Percentiles rank a stretch among this genome's conserved stretches.
Conservation (phyloP, 2,888 invertebrate species). For the Polia nebulosa region DNA sequence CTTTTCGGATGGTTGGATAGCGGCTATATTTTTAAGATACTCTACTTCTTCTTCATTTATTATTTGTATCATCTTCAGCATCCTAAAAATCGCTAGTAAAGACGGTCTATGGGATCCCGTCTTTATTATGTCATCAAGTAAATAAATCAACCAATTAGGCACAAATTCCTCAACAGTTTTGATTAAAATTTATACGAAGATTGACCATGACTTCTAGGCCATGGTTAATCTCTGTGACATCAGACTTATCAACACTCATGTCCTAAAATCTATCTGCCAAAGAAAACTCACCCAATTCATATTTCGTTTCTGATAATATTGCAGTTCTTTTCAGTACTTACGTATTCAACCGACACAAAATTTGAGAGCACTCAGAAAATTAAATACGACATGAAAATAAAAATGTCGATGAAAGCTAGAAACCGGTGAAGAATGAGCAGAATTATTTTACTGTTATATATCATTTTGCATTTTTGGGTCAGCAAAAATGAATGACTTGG, state of each 20-base stretch:
- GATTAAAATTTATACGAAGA: constrained; percentile 45
- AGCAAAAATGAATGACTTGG: background rate
- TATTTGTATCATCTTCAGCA: background rate
- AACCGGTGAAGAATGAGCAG: constrained; percentile 5
- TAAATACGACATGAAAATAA: constrained; percentile 9
- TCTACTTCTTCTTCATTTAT: constrained; percentile 9
- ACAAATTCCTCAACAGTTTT: constrained; percentile 36
- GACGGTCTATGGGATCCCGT: background rate
- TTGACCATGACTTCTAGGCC: constrained; percentile 50
- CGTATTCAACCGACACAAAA: constrained; percentile 1
- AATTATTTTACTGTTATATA: constrained; percentile 33
- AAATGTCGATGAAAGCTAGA: constrained; percentile 25
- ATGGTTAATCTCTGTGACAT: constrained; percentile 46
- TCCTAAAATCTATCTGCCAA: constrained; percentile 3
- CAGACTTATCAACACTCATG: constrained; percentile 2
- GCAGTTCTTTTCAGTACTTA: background rate
- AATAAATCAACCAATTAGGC: constrained; percentile 37
- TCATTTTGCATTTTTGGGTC: constrained; percentile 28
- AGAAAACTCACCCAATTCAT: background rate
- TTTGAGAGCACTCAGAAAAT: constrained; percentile 16
- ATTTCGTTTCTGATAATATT: background rate
- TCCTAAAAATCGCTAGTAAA: background rate
- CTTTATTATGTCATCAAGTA: constrained; percentile 10
- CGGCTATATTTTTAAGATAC: constrained; percentile 21
- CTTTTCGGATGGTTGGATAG: constrained; percentile 6